Evolutionary conservation across 2,888 invertebrate genomes (phyloP).

Genomic region (Hypena proboscidalis): DNA sequence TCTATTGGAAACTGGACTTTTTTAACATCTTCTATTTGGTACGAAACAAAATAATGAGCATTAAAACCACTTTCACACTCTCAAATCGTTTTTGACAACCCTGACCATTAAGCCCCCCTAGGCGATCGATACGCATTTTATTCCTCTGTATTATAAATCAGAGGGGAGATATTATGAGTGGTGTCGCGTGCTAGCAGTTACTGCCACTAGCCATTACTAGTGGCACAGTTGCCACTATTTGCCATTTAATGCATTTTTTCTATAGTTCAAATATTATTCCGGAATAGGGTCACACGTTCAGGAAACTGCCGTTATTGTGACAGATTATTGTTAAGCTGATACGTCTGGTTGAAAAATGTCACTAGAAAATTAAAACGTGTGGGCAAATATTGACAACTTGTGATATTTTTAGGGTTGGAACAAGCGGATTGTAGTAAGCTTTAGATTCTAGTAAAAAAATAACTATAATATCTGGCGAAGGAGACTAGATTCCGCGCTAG

Average conservation of each 20-base stretch:
- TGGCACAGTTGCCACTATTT: conserved; percentile 32
- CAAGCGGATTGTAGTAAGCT: no score
- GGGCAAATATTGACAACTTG: no score
- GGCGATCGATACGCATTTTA: conserved; percentile 72
- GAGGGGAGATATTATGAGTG: conserved; percentile 66
- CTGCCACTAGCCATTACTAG: conserved; percentile 41
- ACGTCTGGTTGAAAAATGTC: neutral
- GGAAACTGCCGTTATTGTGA: neutral
- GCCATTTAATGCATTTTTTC: conserved; percentile 29
- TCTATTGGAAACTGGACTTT: no score
- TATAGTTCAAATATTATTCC: conserved; percentile 22
- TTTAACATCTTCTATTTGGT: no score
- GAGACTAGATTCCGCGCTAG: no score
- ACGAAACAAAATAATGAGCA: no score
- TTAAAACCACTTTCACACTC: no score
- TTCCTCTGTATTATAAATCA: conserved; percentile 66
- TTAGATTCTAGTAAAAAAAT: no score
- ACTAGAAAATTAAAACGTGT: no score
- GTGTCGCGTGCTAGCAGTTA: conserved; percentile 76
- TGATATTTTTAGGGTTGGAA: no score
- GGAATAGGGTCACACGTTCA: conserved; percentile 11
- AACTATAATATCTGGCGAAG: no score
- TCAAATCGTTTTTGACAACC: no score
- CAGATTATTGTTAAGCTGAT: neutral
- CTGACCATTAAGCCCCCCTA: conserved; percentile 30